A percentile compares a stretch with the other conserved stretches of the same genome.
These are phyloP conservation scores for western clawed frog (Xenopus tropicalis) DNA, from an alignment of 2,113 vertebrate genomes.

Conservation along the genomic window UCB_Xtro_10.0 CM004450.2:113088501-113089000, in stretches of 20 bases:
- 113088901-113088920: background rate
- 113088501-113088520: too few species aligned
- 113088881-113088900: background rate
- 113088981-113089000: too few species aligned
- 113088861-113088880: background rate
- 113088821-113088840: constrained; percentile 30
- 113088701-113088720: constrained; percentile 29
- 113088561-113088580: too few species aligned
- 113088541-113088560: too few species aligned
- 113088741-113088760: constrained; percentile 15
- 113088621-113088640: too few species aligned
- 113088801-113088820: constrained; percentile 21
- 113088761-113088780: constrained; percentile 12
- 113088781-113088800: constrained; percentile 16
- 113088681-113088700: constrained; percentile 14
- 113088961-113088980: too few species aligned
- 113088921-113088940: too few species aligned
- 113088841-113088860: constrained; percentile 3
- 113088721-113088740: constrained; percentile 15
- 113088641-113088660: constrained; percentile 5
- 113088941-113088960: too few species aligned
- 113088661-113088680: constrained; percentile 17
- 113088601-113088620: too few species aligned
- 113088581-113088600: too few species aligned
- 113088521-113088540: too few species aligned